These are phyloP conservation scores for Agrochola macilenta DNA, from an alignment of 2,888 invertebrate genomes.

Conservation along the genomic window DNA sequence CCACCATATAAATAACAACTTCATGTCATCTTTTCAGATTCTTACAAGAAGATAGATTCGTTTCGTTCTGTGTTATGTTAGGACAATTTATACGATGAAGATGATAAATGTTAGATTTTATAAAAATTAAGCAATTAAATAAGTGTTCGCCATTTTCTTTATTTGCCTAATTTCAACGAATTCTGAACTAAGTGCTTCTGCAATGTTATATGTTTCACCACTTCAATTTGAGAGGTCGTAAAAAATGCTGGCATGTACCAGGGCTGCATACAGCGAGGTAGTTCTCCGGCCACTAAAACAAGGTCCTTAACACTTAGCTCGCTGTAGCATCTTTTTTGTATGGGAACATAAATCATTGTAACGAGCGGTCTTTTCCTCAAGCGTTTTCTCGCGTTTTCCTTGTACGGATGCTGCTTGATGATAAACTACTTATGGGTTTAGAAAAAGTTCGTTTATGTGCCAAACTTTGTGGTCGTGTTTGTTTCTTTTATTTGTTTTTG, in stretches of 20 bases:
- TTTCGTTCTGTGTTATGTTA: not conserved
- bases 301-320: slow-evolving; percentile 73
- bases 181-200: slow-evolving; percentile 39
- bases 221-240: slow-evolving; percentile 55
- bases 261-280: slow-evolving; percentile 68
- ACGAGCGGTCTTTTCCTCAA: slow-evolving; percentile 80
- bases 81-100: too few species aligned
- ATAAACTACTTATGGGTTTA: slow-evolving; percentile 65
- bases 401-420: slow-evolving; percentile 68
- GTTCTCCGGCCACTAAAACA: slow-evolving; percentile 77
- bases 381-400: slow-evolving; percentile 85
- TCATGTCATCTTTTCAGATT: not conserved
- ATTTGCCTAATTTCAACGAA: slow-evolving; percentile 55
- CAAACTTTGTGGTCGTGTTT: slow-evolving; percentile 54
- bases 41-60: too few species aligned
- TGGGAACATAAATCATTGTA: slow-evolving; percentile 85
- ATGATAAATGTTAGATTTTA: not conserved
- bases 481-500: slow-evolving; percentile 58
- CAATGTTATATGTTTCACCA: slow-evolving; percentile 37
- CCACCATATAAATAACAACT: not conserved
- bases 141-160: slow-evolving; percentile 10
- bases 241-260: slow-evolving; percentile 62
- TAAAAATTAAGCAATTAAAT: not conserved
- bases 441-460: slow-evolving; percentile 65
- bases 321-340: slow-evolving; percentile 79